Evolutionary conservation across 2,888 invertebrate genomes (phyloP).

Genomic region (Tillus elongatus): DNA sequence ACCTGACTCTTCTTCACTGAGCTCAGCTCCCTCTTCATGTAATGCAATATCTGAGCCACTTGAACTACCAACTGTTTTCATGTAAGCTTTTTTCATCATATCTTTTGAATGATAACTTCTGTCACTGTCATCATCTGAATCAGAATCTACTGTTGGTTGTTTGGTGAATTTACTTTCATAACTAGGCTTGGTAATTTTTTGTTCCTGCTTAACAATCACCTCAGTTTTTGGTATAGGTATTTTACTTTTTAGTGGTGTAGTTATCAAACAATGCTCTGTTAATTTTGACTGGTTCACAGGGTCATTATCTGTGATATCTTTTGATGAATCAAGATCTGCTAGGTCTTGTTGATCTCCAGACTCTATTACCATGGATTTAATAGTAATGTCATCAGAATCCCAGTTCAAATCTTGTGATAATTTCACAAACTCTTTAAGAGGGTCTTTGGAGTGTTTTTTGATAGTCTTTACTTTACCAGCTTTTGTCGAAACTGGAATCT

Average conservation of each 20-base stretch:
- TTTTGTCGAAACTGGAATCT: slow-evolving; percentile 37
- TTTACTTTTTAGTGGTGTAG: slow-evolving; percentile 40
- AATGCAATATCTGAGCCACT: slow-evolving; percentile 56
- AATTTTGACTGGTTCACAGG: background rate
- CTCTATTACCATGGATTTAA: slow-evolving; percentile 20
- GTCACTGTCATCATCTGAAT: slow-evolving; percentile 40
- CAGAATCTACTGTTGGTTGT: slow-evolving; percentile 40
- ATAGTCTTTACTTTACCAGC: slow-evolving; percentile 43
- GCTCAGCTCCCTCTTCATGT: slow-evolving; percentile 53
- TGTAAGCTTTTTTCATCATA: slow-evolving; percentile 35
- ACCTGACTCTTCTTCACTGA: slow-evolving; percentile 57
- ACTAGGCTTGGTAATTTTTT: too few species aligned
- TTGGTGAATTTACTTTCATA: too few species aligned
- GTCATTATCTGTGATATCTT: background rate
- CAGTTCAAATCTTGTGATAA: slow-evolving; percentile 41
- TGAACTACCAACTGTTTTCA: slow-evolving; percentile 48
- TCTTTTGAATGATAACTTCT: slow-evolving; percentile 37
- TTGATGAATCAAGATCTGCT: background rate
- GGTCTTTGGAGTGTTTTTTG: slow-evolving; percentile 45
- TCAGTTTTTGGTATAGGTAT: slow-evolving; percentile 38
- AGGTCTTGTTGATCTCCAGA: background rate
- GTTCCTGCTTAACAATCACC: background rate
- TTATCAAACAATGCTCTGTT: too few species aligned
- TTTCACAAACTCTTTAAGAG: slow-evolving; percentile 40
- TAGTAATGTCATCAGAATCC: slow-evolving; percentile 33